phyloP scores from a whole-genome alignment of 2,888 invertebrate genomes.

The Gnatocerus cornutus region DNA sequence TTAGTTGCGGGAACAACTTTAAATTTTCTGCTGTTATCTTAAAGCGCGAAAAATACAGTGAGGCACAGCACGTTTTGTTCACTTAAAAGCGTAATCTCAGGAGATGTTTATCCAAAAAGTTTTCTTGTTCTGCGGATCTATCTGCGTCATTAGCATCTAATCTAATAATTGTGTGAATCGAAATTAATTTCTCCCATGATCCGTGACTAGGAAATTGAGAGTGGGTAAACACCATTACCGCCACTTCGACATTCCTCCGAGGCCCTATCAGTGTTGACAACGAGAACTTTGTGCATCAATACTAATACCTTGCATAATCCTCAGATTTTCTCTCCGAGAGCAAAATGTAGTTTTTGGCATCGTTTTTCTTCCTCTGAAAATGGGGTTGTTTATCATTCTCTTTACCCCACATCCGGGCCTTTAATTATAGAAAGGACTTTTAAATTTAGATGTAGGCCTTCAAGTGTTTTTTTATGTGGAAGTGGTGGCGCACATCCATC shows the following conservation, averaged over 20 bases:
- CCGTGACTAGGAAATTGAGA: constrained; percentile 36
- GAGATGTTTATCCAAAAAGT: background rate
- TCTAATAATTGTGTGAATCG: constrained; percentile 17
- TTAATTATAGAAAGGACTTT: constrained; percentile 38
- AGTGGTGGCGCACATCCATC: constrained; percentile 22
- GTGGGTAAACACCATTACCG: constrained; percentile 38
- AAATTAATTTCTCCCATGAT: constrained; percentile 38
- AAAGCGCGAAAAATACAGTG: no score
- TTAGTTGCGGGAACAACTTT: no score
- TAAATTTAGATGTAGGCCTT: constrained; percentile 36
- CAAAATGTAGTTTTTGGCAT: no score
- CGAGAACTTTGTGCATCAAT: constrained; percentile 56
- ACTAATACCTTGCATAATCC: constrained; percentile 61
- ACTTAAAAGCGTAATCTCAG: no score
- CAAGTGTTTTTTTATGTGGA: constrained; percentile 38
- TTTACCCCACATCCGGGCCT: constrained; percentile 4
- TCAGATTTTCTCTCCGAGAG: constrained; percentile 50
- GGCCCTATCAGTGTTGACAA: constrained; percentile 45
- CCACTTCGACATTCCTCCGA: constrained; percentile 39
- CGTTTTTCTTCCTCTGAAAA: constrained; percentile 16
- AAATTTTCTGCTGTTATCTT: no score
- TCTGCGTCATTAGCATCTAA: background rate
- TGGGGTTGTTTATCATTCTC: constrained; percentile 12
- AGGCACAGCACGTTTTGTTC: no score
- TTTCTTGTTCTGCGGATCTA: background rate